Conservation (phyloP, 2,797 vertebrate species). For the Hippopotamyrus pictus region DNA sequence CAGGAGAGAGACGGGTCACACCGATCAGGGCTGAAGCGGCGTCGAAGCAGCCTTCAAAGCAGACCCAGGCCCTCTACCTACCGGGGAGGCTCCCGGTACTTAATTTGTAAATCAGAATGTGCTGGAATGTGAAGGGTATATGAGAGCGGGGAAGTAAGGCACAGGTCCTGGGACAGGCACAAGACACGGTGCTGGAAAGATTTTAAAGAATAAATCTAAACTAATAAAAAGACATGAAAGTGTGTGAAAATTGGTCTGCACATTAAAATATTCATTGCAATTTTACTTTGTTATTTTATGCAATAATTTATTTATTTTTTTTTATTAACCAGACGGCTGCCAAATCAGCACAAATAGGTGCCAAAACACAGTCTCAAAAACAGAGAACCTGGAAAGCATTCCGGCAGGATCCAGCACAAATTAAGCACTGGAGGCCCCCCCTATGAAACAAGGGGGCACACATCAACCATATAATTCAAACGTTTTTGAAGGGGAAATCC, state of each 20-base stretch:
- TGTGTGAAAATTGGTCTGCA: not conserved
- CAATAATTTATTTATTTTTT: not conserved
- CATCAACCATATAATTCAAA: not conserved
- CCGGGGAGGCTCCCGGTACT: not conserved
- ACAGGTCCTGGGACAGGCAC: not conserved
- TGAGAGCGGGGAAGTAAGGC: not conserved
- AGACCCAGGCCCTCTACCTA: not conserved
- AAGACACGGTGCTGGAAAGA: not conserved
- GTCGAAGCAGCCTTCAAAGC: not conserved
- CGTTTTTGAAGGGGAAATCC: not conserved
- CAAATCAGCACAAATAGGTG: not conserved
- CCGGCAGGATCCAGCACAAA: not conserved
- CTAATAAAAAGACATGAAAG: not conserved
- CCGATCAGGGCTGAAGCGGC: not conserved
- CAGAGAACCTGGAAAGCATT: not conserved
- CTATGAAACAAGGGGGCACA: not conserved
- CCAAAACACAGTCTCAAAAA: not conserved
- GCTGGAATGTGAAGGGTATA: not conserved
- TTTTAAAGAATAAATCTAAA: not conserved
- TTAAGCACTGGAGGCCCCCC: not conserved
- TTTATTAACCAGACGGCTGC: not conserved
- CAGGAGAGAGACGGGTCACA: not conserved
- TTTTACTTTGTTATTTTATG: not conserved
- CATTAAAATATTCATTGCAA: not conserved
- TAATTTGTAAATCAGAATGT: not conserved